A percentile compares a stretch with the other conserved stretches of the same genome.
Conservation (phyloP, 2,888 invertebrate genomes). For the Siphonodentalium dalli region DNA sequence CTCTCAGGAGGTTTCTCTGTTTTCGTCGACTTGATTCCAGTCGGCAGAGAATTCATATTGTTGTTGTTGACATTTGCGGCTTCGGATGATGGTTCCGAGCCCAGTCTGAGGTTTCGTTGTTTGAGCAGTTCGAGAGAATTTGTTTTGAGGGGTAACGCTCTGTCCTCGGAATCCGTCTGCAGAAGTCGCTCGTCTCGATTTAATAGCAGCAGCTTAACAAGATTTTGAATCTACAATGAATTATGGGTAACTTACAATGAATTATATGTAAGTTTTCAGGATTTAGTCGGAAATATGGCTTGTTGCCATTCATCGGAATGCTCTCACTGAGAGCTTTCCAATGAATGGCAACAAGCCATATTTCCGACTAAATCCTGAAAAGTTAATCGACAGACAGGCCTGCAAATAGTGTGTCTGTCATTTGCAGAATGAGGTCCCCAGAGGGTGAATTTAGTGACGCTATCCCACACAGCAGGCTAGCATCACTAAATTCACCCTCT, state of each 20-base stretch:
- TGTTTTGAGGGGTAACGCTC: conserved; percentile 44
- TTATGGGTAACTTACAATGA: not conserved
- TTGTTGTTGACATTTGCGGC: not conserved
- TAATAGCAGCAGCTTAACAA: conserved; percentile 32
- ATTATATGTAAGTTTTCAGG: too few species aligned
- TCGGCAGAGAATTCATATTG: too few species aligned
- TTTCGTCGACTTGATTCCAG: conserved; percentile 1
- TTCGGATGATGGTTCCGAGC: conserved; percentile 14
- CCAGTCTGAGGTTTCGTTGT: conserved; percentile 33
- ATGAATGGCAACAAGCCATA: too few species aligned
- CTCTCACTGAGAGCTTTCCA: too few species aligned
- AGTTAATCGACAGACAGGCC: not conserved
- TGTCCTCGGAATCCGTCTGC: conserved; percentile 44
- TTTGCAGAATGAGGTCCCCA: too few species aligned
- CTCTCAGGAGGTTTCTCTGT: conserved; percentile 38
- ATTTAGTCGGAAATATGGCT: too few species aligned
- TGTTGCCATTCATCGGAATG: too few species aligned
- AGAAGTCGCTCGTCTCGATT: conserved; percentile 30
- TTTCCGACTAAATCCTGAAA: too few species aligned
- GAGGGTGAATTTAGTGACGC: too few species aligned
- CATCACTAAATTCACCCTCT: too few species aligned
- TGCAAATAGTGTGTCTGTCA: too few species aligned
- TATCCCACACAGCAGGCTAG: too few species aligned
- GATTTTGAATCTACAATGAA: conserved; percentile 33
- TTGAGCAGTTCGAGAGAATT: conserved; percentile 32